These are phyloP conservation scores for Riptortus pedestris DNA, from an alignment of 1,140 invertebrate species.

Conservation along the genomic window DNA sequence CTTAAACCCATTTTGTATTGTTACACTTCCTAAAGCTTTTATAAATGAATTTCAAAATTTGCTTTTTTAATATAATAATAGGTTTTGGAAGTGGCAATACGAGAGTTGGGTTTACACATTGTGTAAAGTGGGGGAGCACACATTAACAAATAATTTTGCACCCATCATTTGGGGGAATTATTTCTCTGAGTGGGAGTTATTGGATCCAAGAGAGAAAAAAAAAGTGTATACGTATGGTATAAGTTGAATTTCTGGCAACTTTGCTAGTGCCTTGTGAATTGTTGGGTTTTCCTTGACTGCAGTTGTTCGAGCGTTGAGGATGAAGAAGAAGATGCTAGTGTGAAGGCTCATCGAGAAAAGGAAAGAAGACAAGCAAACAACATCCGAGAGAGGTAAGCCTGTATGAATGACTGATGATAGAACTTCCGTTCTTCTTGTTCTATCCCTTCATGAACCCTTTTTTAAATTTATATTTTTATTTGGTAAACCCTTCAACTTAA, in stretches of 20 bases:
- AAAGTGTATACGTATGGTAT: too few relatives aligned
- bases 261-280: too few relatives aligned
- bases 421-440: too few relatives aligned
- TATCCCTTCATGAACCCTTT: too few relatives aligned
- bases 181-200: too few relatives aligned
- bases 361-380: constrained; percentile 96
- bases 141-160: constrained; percentile 7
- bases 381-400: constrained; percentile 86
- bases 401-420: too few relatives aligned
- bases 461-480: too few relatives aligned
- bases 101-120: background rate
- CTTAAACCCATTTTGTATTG: background rate
- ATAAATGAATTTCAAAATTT: background rate
- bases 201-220: too few relatives aligned
- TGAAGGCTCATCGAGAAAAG: constrained; percentile 88
- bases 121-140: background rate
- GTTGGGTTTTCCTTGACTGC: constrained; percentile 26
- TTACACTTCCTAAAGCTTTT: background rate
- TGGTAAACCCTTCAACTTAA: too few relatives aligned
- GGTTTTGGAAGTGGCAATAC: background rate
- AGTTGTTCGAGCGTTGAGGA: constrained; percentile 65
- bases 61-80: background rate
- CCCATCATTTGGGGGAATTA: too few relatives aligned
- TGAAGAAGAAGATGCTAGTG: constrained; percentile 64
- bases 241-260: too few relatives aligned